These are phyloP conservation scores for Andrena chrysosceles DNA, from an alignment of 2,888 invertebrate species.

Conservation along the genomic window DNA sequence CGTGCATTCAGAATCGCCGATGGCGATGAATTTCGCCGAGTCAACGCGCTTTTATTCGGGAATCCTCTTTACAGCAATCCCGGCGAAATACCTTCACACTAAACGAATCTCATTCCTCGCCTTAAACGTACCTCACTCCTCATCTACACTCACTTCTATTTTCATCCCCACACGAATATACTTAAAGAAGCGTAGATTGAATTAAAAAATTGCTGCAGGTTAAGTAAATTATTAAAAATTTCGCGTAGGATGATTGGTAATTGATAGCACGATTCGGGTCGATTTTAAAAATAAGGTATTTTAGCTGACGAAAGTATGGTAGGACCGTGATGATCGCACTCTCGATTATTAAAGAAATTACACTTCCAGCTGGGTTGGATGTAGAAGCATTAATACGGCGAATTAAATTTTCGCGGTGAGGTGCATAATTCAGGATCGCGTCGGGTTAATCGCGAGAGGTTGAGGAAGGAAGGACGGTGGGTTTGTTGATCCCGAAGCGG, in stretches of 20 bases:
- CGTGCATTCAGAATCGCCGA: constrained; percentile 37
- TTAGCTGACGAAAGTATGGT: neutral
- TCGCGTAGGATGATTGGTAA: no score
- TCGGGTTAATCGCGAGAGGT: constrained; percentile 42
- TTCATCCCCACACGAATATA: neutral
- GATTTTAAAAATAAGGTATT: no score
- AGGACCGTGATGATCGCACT: neutral
- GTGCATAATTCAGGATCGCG: constrained; percentile 38
- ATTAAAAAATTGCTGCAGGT: no score
- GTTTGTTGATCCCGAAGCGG: constrained; percentile 52
- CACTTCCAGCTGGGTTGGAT: neutral
- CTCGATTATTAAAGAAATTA: neutral
- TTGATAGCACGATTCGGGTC: no score
- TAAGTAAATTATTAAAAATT: neutral
- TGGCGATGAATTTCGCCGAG: constrained; percentile 29
- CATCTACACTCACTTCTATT: neutral
- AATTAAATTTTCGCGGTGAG: constrained; percentile 37
- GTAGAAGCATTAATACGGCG: constrained; percentile 2
- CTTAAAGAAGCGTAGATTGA: neutral
- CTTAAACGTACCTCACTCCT: neutral
- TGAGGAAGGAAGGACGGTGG: constrained; percentile 47
- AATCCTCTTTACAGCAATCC: neutral
- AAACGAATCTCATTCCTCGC: neutral
- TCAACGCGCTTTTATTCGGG: constrained; percentile 24
- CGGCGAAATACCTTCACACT: neutral